Base-by-base conservation (phyloP, 1,140 invertebrate genomes). In the Anagrus nilaparvatae region DNA sequence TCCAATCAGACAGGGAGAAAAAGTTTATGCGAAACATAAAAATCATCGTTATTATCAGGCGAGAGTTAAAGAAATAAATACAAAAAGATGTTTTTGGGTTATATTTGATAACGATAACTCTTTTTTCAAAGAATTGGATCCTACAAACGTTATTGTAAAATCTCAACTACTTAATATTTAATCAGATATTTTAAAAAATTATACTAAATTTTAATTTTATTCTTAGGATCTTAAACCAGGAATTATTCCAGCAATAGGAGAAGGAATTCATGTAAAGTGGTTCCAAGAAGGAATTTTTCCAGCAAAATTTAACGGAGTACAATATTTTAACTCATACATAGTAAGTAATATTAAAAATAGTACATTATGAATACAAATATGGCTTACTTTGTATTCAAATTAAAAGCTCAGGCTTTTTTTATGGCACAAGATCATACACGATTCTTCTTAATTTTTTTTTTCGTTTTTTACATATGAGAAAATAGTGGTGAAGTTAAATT, bases 61-160 rank as follows among this genome's bases (percentile, higher is more conserved):
- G 8, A 70, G 59, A 39, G 67, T 82, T 9, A 46, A 60, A 2
- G 63, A 68, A 13, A 69, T 73, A 24, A 10, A 23, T 5, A 35
- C 14, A 57, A 69, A 20, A 59, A 65, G 17, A 66, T 71, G 19
- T 54, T 67, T 19, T 75, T 74, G 71, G 51, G 74, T 82, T 3
- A 73, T 75, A 18, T 83, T 83, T 57, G 68, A 69, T 28, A 80
- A 83, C 56, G 67, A 72, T 4, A 80, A 78, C n/a, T n/a, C n/a
- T n/a, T 30, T 77, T 74, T 47, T 76, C 73, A 33, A 70, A 78
- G 75, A 81, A 59, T 51, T 77, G 3, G 71, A 65, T 41, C 72
- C 74, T 24, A 60, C 70, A 30, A 71, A 75, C 56, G 64, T 77
- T 41, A 55, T 53, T 18, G 69, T 71, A 46, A 57, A 55, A 56